Conservation (phyloP, 2,888 invertebrate genomes). For the Chloroclystis v-ata region DNA sequence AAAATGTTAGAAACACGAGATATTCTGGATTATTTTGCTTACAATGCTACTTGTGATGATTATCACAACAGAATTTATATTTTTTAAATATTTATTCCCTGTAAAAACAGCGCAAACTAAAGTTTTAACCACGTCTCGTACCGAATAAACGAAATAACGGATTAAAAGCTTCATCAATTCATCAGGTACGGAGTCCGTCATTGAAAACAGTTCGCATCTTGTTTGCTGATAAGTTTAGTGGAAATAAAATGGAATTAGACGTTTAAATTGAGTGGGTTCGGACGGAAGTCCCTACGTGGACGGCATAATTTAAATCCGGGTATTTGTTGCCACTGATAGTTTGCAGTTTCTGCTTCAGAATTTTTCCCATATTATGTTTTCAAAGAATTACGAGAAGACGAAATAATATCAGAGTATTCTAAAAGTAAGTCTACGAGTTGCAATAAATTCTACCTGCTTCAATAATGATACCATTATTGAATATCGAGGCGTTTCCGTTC, state of each 20-base stretch:
- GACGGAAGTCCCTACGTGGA: constrained; percentile 45
- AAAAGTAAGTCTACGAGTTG: too few relatives aligned
- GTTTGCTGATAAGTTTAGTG: constrained; percentile 35
- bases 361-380: too few relatives aligned
- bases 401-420: too few relatives aligned
- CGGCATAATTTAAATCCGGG: constrained; percentile 38
- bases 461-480: neutral
- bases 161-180: constrained; percentile 19
- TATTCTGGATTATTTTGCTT: too few relatives aligned
- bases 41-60: too few relatives aligned
- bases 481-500: neutral
- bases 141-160: constrained; percentile 1
- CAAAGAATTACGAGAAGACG: too few relatives aligned
- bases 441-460: neutral
- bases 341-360: constrained; percentile 2
- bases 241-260: constrained; percentile 46
- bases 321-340: constrained; percentile 17
- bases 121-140: neutral
- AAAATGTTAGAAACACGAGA: too few relatives aligned
- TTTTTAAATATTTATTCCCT: too few relatives aligned
- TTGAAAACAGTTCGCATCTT: constrained; percentile 25
- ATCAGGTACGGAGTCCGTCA: too few relatives aligned
- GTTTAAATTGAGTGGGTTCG: constrained; percentile 50
- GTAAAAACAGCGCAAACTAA: neutral
- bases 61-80: too few relatives aligned